These are phyloP conservation scores for Muscina levida DNA, from an alignment of 2,888 invertebrate genomes.

Conservation along the genomic window DNA sequence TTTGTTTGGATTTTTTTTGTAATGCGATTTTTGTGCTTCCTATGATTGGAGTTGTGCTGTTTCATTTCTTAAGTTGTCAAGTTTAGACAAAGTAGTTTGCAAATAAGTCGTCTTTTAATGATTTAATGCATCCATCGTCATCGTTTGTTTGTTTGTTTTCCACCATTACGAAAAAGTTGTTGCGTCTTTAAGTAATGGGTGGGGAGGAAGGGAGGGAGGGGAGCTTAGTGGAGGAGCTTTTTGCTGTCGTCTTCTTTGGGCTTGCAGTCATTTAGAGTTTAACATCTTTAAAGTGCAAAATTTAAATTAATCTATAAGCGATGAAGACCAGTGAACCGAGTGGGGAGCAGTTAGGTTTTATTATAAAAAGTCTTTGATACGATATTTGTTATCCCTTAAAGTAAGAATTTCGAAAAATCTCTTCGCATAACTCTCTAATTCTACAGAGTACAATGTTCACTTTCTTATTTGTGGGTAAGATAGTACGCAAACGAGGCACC, in stretches of 20 bases:
- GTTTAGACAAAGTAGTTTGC: conserved; percentile 66
- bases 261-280: conserved; percentile 58
- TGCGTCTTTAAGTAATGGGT: background rate
- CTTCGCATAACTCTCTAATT: no score
- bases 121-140: conserved; percentile 60
- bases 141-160: conserved; percentile 43
- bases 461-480: no score
- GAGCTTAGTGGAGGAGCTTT: no score
- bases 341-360: no score
- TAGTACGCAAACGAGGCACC: no score
- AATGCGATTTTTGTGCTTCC: conserved; percentile 32
- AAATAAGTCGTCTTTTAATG: conserved; percentile 66
- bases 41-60: conserved; percentile 39
- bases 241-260: conserved; percentile 12
- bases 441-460: no score
- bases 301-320: conserved; percentile 62
- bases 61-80: conserved; percentile 65
- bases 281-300: conserved; percentile 63
- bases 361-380: no score
- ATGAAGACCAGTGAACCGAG: background rate
- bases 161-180: conserved; percentile 12
- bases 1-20: conserved; percentile 11
- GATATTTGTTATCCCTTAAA: no score
- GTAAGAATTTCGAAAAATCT: no score
- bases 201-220: no score